These are phyloP conservation scores for Hypercompe scribonia DNA, from an alignment of 2,888 invertebrate species.

Conservation along the genomic window DNA sequence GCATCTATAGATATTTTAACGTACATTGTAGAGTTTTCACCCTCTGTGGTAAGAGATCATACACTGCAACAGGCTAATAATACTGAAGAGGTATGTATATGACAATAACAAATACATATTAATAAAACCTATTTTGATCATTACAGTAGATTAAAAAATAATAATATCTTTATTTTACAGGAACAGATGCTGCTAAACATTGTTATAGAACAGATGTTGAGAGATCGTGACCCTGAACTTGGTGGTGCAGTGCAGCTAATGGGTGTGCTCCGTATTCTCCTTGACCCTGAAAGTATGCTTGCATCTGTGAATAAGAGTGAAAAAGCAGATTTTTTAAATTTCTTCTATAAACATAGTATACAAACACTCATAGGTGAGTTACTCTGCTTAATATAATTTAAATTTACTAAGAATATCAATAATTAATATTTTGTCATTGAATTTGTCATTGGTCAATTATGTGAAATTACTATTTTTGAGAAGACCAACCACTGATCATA, in stretches of 20 bases:
- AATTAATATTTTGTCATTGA: neutral
- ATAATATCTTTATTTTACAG: constrained; percentile 76
- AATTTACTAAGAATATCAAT: constrained; percentile 1
- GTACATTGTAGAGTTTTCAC: constrained; percentile 99
- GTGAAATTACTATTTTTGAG: neutral
- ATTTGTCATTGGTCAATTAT: neutral
- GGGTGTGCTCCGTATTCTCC: constrained; percentile 95
- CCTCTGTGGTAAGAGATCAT: constrained; percentile 98
- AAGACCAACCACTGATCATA: too few relatives aligned
- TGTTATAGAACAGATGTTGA: constrained; percentile 99
- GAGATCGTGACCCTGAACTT: constrained; percentile 98
- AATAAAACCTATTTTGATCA: neutral
- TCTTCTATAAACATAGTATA: constrained; percentile 99
- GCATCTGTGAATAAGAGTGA: constrained; percentile 97
- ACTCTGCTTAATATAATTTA: constrained; percentile 1
- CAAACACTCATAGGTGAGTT: constrained; percentile 95
- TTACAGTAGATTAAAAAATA: neutral
- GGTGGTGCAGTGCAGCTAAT: constrained; percentile 99
- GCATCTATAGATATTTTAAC: constrained; percentile 99
- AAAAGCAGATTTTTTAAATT: constrained; percentile 98
- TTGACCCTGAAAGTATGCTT: constrained; percentile 99
- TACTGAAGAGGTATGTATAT: constrained; percentile 91
- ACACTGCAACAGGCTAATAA: constrained; percentile 96
- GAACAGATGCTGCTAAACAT: constrained; percentile 98
- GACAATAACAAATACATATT: neutral